These are phyloP conservation scores for Amiota minor DNA, from an alignment of 2,888 invertebrate species.

Conservation along the genomic window DNA sequence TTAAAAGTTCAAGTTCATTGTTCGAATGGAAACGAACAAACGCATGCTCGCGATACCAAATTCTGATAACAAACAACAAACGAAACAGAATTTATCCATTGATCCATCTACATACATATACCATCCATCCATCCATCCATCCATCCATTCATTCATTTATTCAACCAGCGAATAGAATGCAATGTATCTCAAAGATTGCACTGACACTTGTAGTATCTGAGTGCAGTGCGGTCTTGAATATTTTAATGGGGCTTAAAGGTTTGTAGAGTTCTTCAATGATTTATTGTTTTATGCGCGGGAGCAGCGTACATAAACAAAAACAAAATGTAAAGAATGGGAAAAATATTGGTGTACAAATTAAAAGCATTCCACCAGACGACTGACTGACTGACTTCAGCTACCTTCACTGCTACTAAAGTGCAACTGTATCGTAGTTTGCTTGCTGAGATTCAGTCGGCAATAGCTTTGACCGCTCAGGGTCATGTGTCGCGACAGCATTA, in stretches of 20 bases:
- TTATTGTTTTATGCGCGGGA: conserved; percentile 25
- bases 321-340: neutral
- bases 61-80: conserved; percentile 17
- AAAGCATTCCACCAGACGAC: conserved; percentile 22
- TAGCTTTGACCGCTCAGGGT: conserved; percentile 13
- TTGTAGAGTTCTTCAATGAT: conserved; percentile 15
- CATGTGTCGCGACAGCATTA: conserved; percentile 25
- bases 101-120: no score
- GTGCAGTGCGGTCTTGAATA: conserved; percentile 12
- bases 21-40: neutral
- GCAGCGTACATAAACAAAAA: neutral
- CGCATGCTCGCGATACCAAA: conserved; percentile 16
- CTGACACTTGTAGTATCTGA: conserved; percentile 21
- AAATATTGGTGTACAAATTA: conserved; percentile 16
- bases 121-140: no score
- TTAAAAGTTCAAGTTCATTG: conserved; percentile 21
- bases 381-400: neutral
- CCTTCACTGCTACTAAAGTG: neutral
- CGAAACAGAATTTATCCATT: no score
- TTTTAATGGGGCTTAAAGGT: conserved; percentile 25
- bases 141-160: no score
- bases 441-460: neutral
- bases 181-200: conserved; percentile 15
- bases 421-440: neutral
- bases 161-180: neutral